Conservation (phyloP, 2,888 invertebrate species). For the Meteorus colon region DNA sequence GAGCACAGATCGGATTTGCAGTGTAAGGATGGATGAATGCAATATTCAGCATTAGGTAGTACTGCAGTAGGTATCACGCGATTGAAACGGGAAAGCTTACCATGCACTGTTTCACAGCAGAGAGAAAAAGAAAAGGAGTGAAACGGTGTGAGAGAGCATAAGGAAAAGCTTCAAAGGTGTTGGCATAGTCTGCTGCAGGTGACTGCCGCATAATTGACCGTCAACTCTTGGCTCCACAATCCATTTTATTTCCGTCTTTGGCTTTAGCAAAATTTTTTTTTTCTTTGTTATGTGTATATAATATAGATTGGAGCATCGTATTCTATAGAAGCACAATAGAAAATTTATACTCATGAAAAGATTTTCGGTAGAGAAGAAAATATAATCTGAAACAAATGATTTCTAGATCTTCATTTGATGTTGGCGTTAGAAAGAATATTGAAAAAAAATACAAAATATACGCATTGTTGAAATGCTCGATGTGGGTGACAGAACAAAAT, state of each 20-base stretch:
- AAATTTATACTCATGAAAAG: not conserved
- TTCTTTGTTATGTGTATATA: constrained; percentile 2
- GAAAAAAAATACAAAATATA: not conserved
- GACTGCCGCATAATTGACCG: constrained; percentile 53
- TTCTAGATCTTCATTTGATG: not conserved
- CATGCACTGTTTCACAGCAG: not conserved
- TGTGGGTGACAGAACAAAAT: not conserved
- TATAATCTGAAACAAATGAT: not conserved
- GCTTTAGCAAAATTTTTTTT: constrained; percentile 39
- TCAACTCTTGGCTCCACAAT: constrained; percentile 41
- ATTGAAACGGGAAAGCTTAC: constrained; percentile 1
- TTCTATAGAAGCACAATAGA: not conserved
- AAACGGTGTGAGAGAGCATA: not conserved
- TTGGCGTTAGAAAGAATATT: not conserved
- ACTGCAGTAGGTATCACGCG: not conserved
- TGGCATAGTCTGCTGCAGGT: constrained; percentile 41
- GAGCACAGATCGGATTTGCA: not conserved
- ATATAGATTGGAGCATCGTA: not conserved
- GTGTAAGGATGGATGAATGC: not conserved
- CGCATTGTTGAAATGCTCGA: not conserved
- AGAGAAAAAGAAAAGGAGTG: not conserved
- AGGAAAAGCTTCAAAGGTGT: not conserved
- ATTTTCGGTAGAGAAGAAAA: not conserved
- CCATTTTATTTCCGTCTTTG: constrained; percentile 47
- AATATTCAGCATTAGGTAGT: constrained; percentile 9